Conservation (phyloP, 2,113 vertebrate genomes). For the Pituophis catenifer region DNA sequence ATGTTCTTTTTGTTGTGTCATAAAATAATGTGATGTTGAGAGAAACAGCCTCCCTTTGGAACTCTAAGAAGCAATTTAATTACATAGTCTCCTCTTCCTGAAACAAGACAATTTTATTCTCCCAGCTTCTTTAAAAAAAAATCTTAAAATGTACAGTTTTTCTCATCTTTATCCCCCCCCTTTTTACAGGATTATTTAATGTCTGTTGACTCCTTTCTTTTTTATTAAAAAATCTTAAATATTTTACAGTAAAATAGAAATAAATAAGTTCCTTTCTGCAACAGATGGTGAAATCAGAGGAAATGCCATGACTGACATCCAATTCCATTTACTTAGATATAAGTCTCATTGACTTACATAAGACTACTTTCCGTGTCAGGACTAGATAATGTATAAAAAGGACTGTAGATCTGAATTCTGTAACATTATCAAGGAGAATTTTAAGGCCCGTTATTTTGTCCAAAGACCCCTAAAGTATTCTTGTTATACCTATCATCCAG, state of each 20-base stretch:
- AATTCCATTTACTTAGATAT: neutral
- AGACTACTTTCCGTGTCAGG: neutral
- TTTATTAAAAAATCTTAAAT: neutral
- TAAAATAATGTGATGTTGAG: neutral
- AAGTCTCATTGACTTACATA: neutral
- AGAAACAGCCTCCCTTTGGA: neutral
- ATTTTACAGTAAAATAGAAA: neutral
- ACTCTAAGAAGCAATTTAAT: neutral
- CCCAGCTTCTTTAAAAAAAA: neutral
- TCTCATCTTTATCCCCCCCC: neutral
- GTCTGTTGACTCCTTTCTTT: neutral
- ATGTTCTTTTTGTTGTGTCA: neutral
- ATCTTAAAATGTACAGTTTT: neutral
- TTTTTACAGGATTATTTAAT: neutral
- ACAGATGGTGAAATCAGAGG: neutral
- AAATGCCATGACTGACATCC: neutral
- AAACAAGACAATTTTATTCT: neutral
- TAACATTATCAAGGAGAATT: neutral
- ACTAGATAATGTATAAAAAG: neutral
- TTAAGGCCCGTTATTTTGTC: neutral
- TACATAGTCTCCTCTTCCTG: neutral
- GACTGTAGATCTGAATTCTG: neutral
- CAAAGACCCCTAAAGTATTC: neutral
- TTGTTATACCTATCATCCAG: neutral
- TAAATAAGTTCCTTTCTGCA: neutral